phyloP scores from a whole-genome alignment of 2,113 vertebrate genomes.

The Chlorocebus sabaeus region DNA sequence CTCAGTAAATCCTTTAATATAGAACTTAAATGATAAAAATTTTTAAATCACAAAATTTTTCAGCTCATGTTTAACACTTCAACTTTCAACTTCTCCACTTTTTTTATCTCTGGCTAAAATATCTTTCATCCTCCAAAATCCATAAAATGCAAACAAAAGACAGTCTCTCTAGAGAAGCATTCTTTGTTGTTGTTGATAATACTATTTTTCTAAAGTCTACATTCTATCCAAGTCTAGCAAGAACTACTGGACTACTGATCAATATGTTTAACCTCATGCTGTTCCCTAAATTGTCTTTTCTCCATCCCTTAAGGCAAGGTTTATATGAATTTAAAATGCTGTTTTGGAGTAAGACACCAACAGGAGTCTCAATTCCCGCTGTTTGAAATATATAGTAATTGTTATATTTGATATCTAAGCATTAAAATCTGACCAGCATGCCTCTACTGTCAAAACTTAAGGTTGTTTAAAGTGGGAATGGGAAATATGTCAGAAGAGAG shows the following conservation, averaged over 20 bases:
- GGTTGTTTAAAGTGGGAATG: not conserved
- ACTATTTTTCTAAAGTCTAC: slow-evolving; percentile 55
- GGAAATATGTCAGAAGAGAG: not conserved
- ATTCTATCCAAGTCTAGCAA: slow-evolving; percentile 33
- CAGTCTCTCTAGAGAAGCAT: slow-evolving; percentile 6
- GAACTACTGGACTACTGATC: slow-evolving; percentile 61
- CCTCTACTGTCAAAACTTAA: slow-evolving; percentile 52
- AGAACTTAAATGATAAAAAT: not conserved
- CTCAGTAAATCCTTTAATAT: not conserved
- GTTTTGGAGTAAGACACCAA: slow-evolving; percentile 61
- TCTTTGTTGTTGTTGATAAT: slow-evolving; percentile 1
- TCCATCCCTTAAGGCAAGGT: slow-evolving; percentile 62
- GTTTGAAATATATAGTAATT: slow-evolving; percentile 63
- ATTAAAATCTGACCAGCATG: slow-evolving; percentile 58
- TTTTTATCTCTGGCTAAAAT: slow-evolving; percentile 4
- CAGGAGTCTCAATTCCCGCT: slow-evolving; percentile 57
- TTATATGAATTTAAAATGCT: slow-evolving; percentile 67
- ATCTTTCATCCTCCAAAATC: slow-evolving; percentile 26
- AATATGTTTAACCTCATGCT: slow-evolving; percentile 71
- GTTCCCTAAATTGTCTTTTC: slow-evolving; percentile 69
- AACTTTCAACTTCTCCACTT: not conserved
- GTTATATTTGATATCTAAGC: slow-evolving; percentile 62
- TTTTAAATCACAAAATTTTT: not conserved
- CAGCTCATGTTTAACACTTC: not conserved
- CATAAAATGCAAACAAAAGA: not conserved